Percentiles rank a stretch among this genome's conserved stretches.
phyloP scores from a whole-genome alignment of 2,113 vertebrate genomes.

The Ginglymostoma cirratum region DNA sequence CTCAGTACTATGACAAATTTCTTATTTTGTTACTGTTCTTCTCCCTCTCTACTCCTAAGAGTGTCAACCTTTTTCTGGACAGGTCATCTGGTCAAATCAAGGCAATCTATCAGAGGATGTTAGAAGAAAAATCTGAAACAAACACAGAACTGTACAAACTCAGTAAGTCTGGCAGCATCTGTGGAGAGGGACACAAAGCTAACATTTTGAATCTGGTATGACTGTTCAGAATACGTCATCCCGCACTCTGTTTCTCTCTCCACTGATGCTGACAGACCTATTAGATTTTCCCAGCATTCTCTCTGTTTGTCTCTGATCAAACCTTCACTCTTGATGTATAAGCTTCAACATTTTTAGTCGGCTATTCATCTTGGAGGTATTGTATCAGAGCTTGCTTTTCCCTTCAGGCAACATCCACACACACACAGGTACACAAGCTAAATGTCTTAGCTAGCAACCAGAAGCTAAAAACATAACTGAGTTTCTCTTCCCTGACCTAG shows the following conservation, averaged over 20 bases:
- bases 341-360: background rate
- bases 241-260: no score
- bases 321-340: background rate
- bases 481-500: background rate
- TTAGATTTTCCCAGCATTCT: no score
- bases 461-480: background rate
- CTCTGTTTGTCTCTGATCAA: background rate
- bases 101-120: no score
- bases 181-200: no score
- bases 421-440: background rate
- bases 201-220: no score
- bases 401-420: background rate
- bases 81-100: no score
- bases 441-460: no score
- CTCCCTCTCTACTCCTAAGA: background rate
- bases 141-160: no score
- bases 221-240: no score
- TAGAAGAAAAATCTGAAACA: no score
- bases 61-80: background rate
- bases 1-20: background rate
- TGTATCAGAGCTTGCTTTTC: background rate
- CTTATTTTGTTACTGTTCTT: background rate
- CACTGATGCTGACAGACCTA: no score
- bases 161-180: no score
- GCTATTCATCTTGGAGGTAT: background rate